phyloP scores from a whole-genome alignment of 1,140 invertebrate genomes.

The Drosophila azteca region DNA sequence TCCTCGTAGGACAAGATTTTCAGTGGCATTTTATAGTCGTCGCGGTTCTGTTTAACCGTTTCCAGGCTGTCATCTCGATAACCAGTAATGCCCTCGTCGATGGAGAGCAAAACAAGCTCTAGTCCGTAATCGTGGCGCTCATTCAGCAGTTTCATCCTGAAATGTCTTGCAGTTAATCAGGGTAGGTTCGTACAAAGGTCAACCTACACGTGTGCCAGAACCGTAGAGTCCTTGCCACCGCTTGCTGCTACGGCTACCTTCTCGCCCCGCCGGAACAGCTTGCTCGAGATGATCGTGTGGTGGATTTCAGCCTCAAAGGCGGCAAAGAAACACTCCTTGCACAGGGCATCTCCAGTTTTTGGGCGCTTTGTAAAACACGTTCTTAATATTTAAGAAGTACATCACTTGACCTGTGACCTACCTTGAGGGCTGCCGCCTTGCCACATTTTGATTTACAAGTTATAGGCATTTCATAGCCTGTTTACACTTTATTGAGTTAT shows the following conservation, averaged over 20 bases:
- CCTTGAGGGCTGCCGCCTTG: conserved; percentile 89
- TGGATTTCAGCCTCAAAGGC: conserved; percentile 99
- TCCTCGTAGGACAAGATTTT: conserved; percentile 99
- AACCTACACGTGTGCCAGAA: conserved; percentile 91
- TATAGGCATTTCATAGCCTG: too few relatives aligned
- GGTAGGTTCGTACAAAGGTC: background rate
- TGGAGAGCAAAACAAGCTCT: conserved; percentile 95
- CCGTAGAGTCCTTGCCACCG: conserved; percentile 99
- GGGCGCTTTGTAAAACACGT: conserved; percentile 87
- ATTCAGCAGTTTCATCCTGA: conserved; percentile 93
- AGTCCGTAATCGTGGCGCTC: conserved; percentile 96
- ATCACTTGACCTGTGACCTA: conserved; percentile 66
- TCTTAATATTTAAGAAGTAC: background rate
- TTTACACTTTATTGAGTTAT: too few relatives aligned
- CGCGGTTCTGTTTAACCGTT: conserved; percentile 96
- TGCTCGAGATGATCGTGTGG: conserved; percentile 93
- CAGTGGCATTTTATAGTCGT: conserved; percentile 96
- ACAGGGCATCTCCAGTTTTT: conserved; percentile 95
- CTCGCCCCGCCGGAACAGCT: conserved; percentile 93
- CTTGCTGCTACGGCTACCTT: conserved; percentile 98
- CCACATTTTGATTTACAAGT: conserved; percentile 89
- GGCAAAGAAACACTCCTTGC: conserved; percentile 97
- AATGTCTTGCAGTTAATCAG: conserved; percentile 14
- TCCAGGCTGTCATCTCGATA: conserved; percentile 99
- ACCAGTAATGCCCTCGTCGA: conserved; percentile 99